Conservation (phyloP, 2,888 invertebrate genomes). For the Eudemis profundana region DNA sequence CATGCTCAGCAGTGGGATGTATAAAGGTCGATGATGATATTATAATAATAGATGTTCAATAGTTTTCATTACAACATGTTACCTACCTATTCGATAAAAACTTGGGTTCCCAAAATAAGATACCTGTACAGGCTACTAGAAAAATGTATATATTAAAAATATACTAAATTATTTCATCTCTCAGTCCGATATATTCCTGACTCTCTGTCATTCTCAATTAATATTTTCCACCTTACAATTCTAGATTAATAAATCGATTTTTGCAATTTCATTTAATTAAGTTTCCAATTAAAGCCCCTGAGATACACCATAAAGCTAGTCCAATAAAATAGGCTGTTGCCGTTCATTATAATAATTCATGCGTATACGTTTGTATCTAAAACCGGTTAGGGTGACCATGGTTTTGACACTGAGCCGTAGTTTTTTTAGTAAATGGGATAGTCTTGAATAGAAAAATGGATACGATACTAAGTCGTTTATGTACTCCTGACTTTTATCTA, state of each 20-base stretch:
- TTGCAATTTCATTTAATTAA: conserved; percentile 42
- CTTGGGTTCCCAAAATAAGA: too few relatives aligned
- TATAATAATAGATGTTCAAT: too few relatives aligned
- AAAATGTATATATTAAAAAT: too few relatives aligned
- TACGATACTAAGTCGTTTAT: too few relatives aligned
- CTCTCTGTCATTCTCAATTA: conserved; percentile 5
- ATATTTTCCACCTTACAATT: not conserved
- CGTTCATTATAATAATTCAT: conserved; percentile 72
- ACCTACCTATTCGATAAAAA: too few relatives aligned
- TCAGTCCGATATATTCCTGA: not conserved
- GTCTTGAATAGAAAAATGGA: too few relatives aligned
- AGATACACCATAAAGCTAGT: conserved; percentile 67
- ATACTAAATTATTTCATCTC: too few relatives aligned
- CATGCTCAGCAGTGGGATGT: too few relatives aligned
- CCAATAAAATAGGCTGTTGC: conserved; percentile 72
- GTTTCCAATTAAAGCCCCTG: conserved; percentile 56
- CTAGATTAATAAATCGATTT: conserved; percentile 17
- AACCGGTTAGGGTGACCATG: conserved; percentile 59
- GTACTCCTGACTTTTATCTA: too few relatives aligned
- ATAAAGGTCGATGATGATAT: too few relatives aligned
- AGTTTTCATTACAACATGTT: too few relatives aligned
- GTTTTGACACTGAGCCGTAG: not conserved
- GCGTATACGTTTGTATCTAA: conserved; percentile 56
- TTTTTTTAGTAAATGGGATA: conserved; percentile 5
- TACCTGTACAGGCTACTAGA: too few relatives aligned